Evolutionary conservation across 2,888 invertebrate genomes (phyloP).

Genomic region (Leuctra nigra): DNA sequence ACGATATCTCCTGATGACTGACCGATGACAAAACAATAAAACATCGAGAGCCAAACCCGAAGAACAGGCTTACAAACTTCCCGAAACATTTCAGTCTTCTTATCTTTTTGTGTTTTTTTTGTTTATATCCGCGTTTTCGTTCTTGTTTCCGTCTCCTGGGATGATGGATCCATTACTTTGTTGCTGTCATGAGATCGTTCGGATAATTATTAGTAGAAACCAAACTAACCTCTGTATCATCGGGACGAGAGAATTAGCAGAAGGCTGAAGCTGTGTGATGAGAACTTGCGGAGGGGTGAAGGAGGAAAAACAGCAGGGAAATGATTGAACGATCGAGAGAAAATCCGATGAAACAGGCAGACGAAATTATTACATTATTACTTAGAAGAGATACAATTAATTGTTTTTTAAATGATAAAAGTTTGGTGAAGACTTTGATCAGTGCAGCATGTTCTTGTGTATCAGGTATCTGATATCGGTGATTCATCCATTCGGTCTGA

Average conservation of each 20-base stretch:
- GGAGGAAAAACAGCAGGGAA: constrained; percentile 13
- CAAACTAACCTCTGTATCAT: constrained; percentile 14
- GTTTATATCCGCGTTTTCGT: constrained; percentile 18
- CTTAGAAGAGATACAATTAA: no score
- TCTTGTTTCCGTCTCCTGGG: constrained; percentile 39
- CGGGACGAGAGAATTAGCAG: constrained; percentile 25
- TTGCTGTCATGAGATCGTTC: constrained; percentile 36
- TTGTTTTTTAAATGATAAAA: no score
- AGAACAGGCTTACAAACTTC: constrained; percentile 32
- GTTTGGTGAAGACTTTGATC: no score
- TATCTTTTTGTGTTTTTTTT: not conserved
- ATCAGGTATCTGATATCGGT: no score
- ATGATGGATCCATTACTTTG: constrained; percentile 47
- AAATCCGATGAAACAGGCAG: constrained; percentile 6
- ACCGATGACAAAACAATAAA: constrained; percentile 32
- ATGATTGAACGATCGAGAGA: constrained; percentile 26
- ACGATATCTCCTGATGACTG: constrained; percentile 30
- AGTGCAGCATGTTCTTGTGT: no score
- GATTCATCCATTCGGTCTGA: no score
- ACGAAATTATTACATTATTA: no score
- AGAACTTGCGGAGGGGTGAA: constrained; percentile 7
- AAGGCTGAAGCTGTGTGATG: constrained; percentile 12
- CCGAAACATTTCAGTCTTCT: constrained; percentile 13
- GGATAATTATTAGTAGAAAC: constrained; percentile 26
- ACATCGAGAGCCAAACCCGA: not conserved